phyloP scores from a whole-genome alignment of 2,888 invertebrate genomes.

The Apamea crenata region DNA sequence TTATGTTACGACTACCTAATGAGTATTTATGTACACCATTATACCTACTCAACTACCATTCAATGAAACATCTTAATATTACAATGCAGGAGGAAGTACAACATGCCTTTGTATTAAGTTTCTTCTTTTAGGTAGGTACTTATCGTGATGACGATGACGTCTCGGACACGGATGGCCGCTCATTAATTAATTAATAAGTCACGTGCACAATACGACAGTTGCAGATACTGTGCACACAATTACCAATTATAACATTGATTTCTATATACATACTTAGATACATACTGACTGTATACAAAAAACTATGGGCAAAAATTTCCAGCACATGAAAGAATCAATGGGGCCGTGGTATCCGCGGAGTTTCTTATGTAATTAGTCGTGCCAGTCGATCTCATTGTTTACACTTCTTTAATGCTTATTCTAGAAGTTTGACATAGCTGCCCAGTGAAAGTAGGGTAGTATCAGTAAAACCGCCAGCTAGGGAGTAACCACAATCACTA shows the following conservation, averaged over 20 bases:
- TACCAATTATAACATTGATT: neutral
- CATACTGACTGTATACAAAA: too few relatives aligned
- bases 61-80: conserved; percentile 22
- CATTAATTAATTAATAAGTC: conserved; percentile 26
- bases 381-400: neutral
- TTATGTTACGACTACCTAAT: conserved; percentile 47
- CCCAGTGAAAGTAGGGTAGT: neutral
- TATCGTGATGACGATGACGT: neutral
- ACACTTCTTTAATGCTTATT: neutral
- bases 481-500: neutral
- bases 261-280: too few relatives aligned
- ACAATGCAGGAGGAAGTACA: conserved; percentile 10
- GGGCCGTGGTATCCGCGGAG: too few relatives aligned
- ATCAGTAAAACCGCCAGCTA: neutral
- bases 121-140: neutral
- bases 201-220: conserved; percentile 10
- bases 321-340: too few relatives aligned
- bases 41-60: conserved; percentile 24
- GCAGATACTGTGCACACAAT: conserved; percentile 3
- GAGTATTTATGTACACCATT: conserved; percentile 49
- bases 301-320: too few relatives aligned
- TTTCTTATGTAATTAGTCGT: neutral
- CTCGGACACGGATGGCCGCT: neutral
- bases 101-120: conserved; percentile 3
- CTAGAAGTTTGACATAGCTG: neutral